Evolutionary conservation across 2,888 invertebrate genomes (phyloP).

Genomic region (Scaptomyza tumidula): DNA sequence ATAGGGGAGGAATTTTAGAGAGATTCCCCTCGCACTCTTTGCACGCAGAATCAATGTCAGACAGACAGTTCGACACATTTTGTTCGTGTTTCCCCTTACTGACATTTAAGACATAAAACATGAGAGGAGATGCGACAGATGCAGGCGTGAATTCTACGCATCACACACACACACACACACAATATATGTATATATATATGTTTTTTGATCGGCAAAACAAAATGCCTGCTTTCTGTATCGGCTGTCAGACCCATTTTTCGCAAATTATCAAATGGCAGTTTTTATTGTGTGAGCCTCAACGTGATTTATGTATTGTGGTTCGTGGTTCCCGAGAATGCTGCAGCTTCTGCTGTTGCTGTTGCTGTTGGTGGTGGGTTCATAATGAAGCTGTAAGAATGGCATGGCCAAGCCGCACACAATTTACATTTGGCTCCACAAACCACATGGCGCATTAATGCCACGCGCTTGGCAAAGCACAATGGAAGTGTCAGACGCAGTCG

Average conservation of each 20-base stretch:
- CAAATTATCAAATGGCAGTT: slow-evolving; percentile 65
- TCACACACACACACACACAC: neutral
- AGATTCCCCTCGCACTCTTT: slow-evolving; percentile 8
- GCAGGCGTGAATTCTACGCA: slow-evolving; percentile 67
- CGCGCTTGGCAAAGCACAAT: slow-evolving; percentile 46
- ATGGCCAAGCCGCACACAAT: slow-evolving; percentile 39
- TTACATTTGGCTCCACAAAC: slow-evolving; percentile 53
- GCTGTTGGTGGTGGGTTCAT: slow-evolving; percentile 31
- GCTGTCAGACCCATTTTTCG: slow-evolving; percentile 33
- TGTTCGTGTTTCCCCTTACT: slow-evolving; percentile 7
- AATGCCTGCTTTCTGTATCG: slow-evolving; percentile 38
- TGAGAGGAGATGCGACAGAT: slow-evolving; percentile 52
- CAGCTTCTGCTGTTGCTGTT: neutral
- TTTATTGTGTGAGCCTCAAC: slow-evolving; percentile 7
- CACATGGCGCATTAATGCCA: slow-evolving; percentile 67
- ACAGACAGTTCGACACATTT: neutral
- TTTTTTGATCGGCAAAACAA: slow-evolving; percentile 23
- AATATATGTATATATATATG: neutral
- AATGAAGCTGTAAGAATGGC: slow-evolving; percentile 51
- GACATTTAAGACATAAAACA: slow-evolving; percentile 15
- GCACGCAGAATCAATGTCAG: no score
- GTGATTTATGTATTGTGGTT: slow-evolving; percentile 50
- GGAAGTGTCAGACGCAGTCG: neutral
- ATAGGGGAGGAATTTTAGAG: slow-evolving; percentile 8
- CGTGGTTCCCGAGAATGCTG: slow-evolving; percentile 8